Evolutionary conservation across 2,888 invertebrate genomes (phyloP).

Genomic region (Lepidochrysops patricia): DNA sequence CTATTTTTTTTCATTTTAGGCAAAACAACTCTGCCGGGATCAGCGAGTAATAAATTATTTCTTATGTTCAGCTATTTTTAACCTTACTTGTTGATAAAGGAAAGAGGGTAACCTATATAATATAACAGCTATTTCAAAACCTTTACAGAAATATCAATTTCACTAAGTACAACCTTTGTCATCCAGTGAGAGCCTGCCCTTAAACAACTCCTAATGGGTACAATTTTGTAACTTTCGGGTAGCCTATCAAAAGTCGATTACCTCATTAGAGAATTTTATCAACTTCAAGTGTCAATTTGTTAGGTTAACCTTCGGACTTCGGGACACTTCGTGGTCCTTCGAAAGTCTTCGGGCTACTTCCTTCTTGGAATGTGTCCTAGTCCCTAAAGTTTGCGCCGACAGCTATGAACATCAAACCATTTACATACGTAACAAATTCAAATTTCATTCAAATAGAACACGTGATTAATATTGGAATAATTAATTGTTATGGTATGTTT

Average conservation of each 20-base stretch:
- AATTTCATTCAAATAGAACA: not conserved
- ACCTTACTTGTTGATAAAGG: no score
- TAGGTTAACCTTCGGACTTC: slow-evolving; percentile 4
- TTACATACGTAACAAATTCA: slow-evolving; percentile 6
- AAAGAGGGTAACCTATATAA: no score
- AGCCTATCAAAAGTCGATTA: slow-evolving; percentile 2
- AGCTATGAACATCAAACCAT: not conserved
- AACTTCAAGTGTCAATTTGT: slow-evolving; percentile 2
- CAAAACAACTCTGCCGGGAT: no score
- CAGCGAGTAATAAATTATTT: no score
- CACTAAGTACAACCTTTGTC: not conserved
- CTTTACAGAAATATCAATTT: not conserved
- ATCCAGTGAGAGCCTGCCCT: not conserved
- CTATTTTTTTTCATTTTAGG: no score
- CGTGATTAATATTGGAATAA: not conserved
- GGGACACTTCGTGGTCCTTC: not conserved
- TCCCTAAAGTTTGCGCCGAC: not conserved
- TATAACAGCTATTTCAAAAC: not conserved
- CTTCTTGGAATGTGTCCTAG: not conserved
- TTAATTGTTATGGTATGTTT: not conserved
- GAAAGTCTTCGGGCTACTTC: not conserved
- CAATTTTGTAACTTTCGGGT: not conserved
- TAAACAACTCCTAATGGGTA: not conserved
- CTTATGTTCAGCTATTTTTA: no score
- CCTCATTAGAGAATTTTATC: slow-evolving; percentile 8